Evolutionary conservation across 2,113 vertebrate species (phyloP).

Genomic region (Saccopteryx leptura): DNA sequence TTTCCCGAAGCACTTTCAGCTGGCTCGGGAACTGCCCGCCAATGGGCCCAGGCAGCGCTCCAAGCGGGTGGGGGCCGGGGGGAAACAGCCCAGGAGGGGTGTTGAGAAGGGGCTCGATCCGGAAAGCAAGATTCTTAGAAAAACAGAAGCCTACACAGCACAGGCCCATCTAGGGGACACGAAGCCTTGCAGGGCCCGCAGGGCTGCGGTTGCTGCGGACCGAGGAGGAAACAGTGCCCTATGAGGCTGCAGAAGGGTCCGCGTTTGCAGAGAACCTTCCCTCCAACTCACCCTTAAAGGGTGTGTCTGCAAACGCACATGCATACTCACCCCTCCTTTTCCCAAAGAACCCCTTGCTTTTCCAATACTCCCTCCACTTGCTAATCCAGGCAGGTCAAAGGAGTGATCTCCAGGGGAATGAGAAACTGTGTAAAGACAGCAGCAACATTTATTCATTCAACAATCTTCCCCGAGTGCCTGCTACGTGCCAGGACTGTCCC

Average conservation of each 20-base stretch:
- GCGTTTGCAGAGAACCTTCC: neutral
- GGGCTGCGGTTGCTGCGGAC: neutral
- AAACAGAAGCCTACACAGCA: neutral
- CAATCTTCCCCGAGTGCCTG: neutral
- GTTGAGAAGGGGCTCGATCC: neutral
- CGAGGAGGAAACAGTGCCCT: neutral
- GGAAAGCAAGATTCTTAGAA: neutral
- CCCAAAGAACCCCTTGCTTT: neutral
- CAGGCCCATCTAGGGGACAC: neutral
- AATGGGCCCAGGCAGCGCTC: slow-evolving; percentile 44
- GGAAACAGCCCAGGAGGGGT: neutral
- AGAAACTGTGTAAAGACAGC: neutral
- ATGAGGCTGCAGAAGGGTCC: neutral
- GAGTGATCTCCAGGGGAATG: neutral
- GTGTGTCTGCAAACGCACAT: neutral
- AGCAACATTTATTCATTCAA: neutral
- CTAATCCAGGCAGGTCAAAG: slow-evolving; percentile 30
- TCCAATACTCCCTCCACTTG: neutral
- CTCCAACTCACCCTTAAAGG: slow-evolving; percentile 27
- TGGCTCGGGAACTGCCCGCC: slow-evolving; percentile 64
- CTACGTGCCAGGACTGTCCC: neutral
- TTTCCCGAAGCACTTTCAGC: slow-evolving; percentile 71
- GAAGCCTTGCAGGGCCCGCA: neutral
- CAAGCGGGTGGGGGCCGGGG: slow-evolving; percentile 24
- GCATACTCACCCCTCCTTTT: neutral